Evolutionary conservation across 2,888 invertebrate genomes (phyloP).

Genomic region (Cerceris rybyensis): DNA sequence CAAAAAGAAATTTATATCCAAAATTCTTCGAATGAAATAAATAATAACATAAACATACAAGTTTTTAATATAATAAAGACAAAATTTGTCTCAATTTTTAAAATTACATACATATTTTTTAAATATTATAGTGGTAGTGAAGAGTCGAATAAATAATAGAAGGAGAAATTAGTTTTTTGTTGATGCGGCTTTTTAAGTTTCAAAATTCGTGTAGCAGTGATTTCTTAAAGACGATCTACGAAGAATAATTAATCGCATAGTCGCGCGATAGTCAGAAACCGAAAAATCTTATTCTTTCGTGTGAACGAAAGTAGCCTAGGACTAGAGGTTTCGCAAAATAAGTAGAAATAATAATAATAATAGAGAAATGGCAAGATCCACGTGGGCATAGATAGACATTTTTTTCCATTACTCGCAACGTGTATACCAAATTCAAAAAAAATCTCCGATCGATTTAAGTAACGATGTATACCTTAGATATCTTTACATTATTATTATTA

Average conservation of each 20-base stretch:
- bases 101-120: too few relatives aligned
- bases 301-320: constrained; percentile 68
- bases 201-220: constrained; percentile 14
- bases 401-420: background rate
- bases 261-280: constrained; percentile 48
- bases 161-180: too few relatives aligned
- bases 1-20: too few relatives aligned
- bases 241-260: constrained; percentile 26
- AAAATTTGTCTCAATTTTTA: too few relatives aligned
- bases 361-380: constrained; percentile 68
- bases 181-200: constrained; percentile 10
- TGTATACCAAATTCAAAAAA: constrained; percentile 5
- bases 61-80: too few relatives aligned
- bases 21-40: too few relatives aligned
- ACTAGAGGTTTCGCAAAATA: constrained; percentile 70
- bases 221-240: constrained; percentile 10
- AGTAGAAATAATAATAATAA: constrained; percentile 45
- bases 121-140: too few relatives aligned
- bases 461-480: constrained; percentile 2
- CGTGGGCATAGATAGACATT: constrained; percentile 43
- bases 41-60: too few relatives aligned
- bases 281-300: constrained; percentile 59
- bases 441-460: constrained; percentile 7
- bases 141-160: too few relatives aligned
- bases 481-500: background rate